Base-by-base conservation (phyloP, 2,888 invertebrate genomes). In the Epirrita christyi region DNA sequence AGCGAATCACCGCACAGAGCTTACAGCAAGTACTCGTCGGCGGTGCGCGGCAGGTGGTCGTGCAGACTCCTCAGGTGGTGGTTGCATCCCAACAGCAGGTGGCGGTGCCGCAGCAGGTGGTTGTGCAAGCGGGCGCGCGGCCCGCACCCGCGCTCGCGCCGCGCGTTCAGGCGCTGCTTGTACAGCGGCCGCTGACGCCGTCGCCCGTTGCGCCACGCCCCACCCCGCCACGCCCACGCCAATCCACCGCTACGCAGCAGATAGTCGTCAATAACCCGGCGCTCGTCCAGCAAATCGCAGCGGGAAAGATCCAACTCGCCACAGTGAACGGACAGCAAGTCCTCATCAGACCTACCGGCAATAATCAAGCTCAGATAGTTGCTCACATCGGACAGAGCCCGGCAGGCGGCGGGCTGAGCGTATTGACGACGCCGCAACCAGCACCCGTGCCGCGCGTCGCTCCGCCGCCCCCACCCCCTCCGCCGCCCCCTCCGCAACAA, bases 241-340 rank as follows among this genome's bases (percentile, higher is more conserved):
- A 21, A 6, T 45, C 44, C 14, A 59, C 41, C 8, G 21, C 83
- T 58, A 86, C 93, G 47, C 94, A 94, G 67, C 96, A 96, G 85
- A 95, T 96, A 57, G 94, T 96, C 43, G 95, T 96, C 43, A 96
- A 95, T 73, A 96, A 96, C 80, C 95, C 95, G 2, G 94, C 93
- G 13, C 86, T 97, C 38, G 96, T 96, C 11, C 96, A 96, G 77
- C 97, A 97, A 80, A 92, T 97, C 60, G 96, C 96, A 1, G 93
- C 95, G 11, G 97, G 97, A 6, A 97, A 97, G 81, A 94, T 97
- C 7, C 96, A 97, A 79, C 92, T 97, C 54, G 96, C 97, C 0
- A 96, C 96, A 0, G 95, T 97, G 27, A 96, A 96, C 78, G 97
- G 97, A 0, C 97, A 97, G 75, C 97, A 97, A 83, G 96, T 97